Conservation (phyloP, 2,888 invertebrate species). For the Lamellibrachia columna region DNA sequence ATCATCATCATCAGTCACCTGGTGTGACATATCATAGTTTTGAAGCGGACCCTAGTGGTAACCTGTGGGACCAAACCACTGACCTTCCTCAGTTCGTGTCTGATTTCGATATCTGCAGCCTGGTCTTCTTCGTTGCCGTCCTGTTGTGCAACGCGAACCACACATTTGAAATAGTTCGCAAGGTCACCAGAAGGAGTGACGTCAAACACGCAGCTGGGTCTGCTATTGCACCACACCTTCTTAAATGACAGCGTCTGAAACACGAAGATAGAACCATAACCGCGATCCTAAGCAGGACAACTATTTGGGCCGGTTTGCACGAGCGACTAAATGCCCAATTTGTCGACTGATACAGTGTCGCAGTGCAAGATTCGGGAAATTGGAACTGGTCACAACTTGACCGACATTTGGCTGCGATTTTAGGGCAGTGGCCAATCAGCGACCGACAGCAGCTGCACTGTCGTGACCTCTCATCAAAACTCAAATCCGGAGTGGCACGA, state of each 20-base stretch:
- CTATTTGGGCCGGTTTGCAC: neutral
- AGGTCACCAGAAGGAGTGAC: neutral
- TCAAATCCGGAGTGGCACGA: too few species aligned
- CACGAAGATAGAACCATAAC: neutral
- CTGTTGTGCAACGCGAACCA: neutral
- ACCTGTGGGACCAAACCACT: neutral
- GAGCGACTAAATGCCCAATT: too few species aligned
- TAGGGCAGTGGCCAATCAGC: too few species aligned
- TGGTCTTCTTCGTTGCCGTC: neutral
- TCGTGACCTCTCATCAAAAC: too few species aligned
- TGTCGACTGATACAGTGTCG: too few species aligned
- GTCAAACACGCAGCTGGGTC: neutral
- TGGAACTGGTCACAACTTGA: too few species aligned
- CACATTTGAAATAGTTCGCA: neutral
- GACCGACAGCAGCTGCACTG: too few species aligned
- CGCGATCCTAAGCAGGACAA: neutral
- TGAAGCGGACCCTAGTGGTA: neutral
- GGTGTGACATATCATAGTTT: neutral
- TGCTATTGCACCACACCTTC: neutral
- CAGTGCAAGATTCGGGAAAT: too few species aligned
- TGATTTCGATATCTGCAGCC: neutral
- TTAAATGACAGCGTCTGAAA: neutral
- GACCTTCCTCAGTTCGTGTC: neutral
- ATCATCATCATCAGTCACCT: too few species aligned
- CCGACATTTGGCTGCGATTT: too few species aligned